Conservation (phyloP, 35 echinoderm and acorn worm species). For the Heliocidaris erythrogramma region DNA sequence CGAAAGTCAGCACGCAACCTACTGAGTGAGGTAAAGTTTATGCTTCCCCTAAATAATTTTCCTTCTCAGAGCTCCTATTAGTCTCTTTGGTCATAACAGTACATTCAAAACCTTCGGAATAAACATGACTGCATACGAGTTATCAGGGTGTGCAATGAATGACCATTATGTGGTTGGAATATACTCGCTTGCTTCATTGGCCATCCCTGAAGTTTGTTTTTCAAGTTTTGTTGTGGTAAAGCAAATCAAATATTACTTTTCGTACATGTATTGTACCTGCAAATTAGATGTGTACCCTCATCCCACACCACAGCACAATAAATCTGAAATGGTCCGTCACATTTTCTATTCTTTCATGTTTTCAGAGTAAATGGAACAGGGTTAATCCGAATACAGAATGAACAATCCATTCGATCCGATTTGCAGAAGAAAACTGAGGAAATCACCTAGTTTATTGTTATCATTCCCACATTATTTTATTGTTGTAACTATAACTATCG, state of each 20-base stretch:
- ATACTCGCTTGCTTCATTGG: background rate
- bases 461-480: background rate
- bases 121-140: too few relatives aligned
- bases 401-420: too few relatives aligned
- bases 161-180: background rate
- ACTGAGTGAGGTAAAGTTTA: too few relatives aligned
- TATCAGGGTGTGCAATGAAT: background rate
- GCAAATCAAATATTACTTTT: background rate
- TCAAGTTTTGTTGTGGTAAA: background rate
- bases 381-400: background rate
- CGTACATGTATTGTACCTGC: background rate
- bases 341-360: background rate
- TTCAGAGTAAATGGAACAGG: background rate
- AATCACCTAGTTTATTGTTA: too few relatives aligned
- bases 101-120: too few relatives aligned
- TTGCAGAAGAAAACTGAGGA: too few relatives aligned
- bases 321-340: background rate
- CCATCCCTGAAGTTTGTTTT: background rate
- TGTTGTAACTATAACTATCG: too few relatives aligned
- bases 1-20: too few relatives aligned
- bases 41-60: too few relatives aligned
- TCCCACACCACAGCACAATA: background rate
- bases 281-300: background rate
- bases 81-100: too few relatives aligned
- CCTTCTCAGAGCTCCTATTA: too few relatives aligned